Conservation (phyloP, 2,113 vertebrate species). For the Dasyprocta punctata region DNA sequence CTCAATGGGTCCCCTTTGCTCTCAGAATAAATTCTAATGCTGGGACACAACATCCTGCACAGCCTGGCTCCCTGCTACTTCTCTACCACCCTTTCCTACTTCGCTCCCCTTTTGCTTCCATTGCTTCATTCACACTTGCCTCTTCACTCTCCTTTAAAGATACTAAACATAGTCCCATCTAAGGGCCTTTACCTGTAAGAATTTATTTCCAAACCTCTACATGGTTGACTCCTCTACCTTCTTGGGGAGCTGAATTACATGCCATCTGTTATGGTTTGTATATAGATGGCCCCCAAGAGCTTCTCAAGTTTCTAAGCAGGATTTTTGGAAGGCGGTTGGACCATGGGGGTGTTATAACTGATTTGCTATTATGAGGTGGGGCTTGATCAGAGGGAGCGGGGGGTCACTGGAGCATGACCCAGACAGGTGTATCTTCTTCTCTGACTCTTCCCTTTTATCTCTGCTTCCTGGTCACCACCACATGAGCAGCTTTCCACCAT, state of each 20-base stretch:
- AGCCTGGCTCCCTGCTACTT: not conserved
- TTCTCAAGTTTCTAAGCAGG: not conserved
- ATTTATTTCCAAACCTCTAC: not conserved
- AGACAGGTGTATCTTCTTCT: not conserved
- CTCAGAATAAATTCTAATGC: not conserved
- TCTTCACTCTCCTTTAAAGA: not conserved
- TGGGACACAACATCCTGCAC: not conserved
- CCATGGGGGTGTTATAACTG: not conserved
- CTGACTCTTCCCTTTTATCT: not conserved
- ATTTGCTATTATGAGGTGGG: not conserved
- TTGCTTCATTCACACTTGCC: not conserved
- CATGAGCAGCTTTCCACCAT: not conserved
- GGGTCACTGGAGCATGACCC: not conserved
- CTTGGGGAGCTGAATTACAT: not conserved
- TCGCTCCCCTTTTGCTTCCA: not conserved
- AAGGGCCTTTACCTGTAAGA: not conserved
- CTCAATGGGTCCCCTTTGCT: not conserved
- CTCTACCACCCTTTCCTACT: not conserved
- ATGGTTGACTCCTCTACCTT: not conserved
- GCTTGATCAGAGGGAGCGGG: not conserved
- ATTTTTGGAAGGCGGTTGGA: not conserved
- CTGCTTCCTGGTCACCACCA: not conserved
- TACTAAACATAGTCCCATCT: not conserved
- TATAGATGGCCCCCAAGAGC: not conserved
- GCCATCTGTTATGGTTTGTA: not conserved